Base-by-base conservation (phyloP, 1,140 invertebrate species). In the Trichoplusia ni region DNA sequence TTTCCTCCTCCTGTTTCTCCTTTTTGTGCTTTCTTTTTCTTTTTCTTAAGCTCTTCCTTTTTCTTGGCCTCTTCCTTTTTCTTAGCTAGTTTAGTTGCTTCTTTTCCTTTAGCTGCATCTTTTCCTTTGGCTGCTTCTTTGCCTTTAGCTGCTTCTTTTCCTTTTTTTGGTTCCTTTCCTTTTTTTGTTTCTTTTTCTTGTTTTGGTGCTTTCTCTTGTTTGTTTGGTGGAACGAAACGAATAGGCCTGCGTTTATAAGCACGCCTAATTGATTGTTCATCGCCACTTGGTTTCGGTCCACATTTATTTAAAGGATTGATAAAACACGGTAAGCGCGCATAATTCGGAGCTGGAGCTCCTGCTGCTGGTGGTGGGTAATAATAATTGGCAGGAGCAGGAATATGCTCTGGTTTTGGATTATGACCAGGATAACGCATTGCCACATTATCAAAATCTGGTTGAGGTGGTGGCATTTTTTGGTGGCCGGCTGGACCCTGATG, bases 161-260 rank as follows among this genome's bases (percentile, higher is more conserved):
- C n/a, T 4, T 40, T 21, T 2, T 1, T n/a, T 16, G 8, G 13
- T 38, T 8, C 21, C 21, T 40, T 19, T 9, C 4, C 21, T 4
- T 40, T 21, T 2, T 1, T n/a, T 16, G 8, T 37, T 38, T 8
- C 21, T 40, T 40, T 19, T 9, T n/a, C 21, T 19, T 40, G 4
- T 5, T 27, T 18, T 33, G 29, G 6, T 9, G 29, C n/a, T n/a
- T n/a, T n/a, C n/a, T n/a, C n/a, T n/a, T n/a, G 40, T 21, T 40
- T 4, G 4, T 9, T 42, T 21, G 19, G 9, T 23, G 40, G 40
- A 5, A 19, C 5, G 18, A 2, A 42, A 18, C 46, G 25, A 29
- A 49, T 29, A 18, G 46, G 25, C 18, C 46, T 13, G 6, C 46
- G 46, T 49, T 49, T 49, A 49, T 49, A 49, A 9, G 46, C 46